These are phyloP conservation scores for Origma solitaria DNA, from an alignment of 2,113 vertebrate genomes.

Conservation along the genomic window DNA sequence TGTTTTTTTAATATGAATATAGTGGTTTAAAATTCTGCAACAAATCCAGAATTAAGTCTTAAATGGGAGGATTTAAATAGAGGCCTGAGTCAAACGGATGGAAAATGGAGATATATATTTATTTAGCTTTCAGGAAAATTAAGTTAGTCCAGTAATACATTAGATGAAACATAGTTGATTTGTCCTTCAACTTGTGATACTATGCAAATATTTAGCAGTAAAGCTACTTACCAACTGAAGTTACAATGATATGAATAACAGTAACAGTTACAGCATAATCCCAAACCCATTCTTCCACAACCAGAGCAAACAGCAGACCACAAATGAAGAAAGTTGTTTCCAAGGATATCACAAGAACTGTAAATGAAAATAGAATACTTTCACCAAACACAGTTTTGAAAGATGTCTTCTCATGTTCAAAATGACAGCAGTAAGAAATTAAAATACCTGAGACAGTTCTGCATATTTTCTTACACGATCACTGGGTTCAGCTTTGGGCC, in stretches of 20 bases:
- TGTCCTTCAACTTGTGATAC: neutral
- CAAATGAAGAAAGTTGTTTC: conserved; percentile 82
- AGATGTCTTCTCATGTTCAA: neutral
- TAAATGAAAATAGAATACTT: neutral
- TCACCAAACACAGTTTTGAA: neutral
- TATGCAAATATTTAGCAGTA: neutral
- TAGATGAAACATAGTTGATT: neutral
- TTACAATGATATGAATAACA: conserved; percentile 77
- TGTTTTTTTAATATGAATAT: neutral
- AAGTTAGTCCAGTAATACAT: neutral
- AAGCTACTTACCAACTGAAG: conserved; percentile 75
- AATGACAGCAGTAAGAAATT: neutral
- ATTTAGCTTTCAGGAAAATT: neutral
- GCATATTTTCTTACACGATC: neutral
- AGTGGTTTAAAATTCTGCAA: neutral
- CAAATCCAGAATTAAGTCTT: neutral
- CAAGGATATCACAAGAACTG: conserved; percentile 73
- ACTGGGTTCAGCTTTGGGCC: neutral
- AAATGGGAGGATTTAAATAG: neutral
- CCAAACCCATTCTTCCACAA: conserved; percentile 85
- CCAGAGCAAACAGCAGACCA: conserved; percentile 79
- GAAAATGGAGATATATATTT: neutral
- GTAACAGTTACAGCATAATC: conserved; percentile 84
- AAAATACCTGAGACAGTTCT: neutral
- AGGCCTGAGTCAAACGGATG: neutral